Evolutionary conservation across 2,888 invertebrate genomes (phyloP), one percentile per base, ranked within the genome.

Genomic region (Dryobota labecula): DNA sequence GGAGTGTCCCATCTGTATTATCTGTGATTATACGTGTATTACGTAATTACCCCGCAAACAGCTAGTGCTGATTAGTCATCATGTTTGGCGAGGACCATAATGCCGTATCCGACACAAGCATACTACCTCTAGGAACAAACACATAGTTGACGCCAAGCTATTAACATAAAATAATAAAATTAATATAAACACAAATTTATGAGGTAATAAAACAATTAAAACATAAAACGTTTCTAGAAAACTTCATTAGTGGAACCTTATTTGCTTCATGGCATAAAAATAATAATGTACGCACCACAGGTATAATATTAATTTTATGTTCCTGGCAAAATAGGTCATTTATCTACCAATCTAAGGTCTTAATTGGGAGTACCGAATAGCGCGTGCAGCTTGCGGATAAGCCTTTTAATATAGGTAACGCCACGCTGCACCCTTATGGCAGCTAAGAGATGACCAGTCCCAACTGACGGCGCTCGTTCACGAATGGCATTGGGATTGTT

Each of bases 141-240:
- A 53, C 49, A 36, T 24, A 13, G 64, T 58, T 30, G 27, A 57
- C 30, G 15, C 38, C 41, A 20, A 45, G 38, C 33, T 54, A 73
- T 60, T 67, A 54, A 51, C 47, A 51, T 76, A 68, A 47, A 57
- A 43, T 30, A 54, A 73, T 60, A 51, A 73, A 54, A 41, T 13
- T 5, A 30, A 11, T 47, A 58, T 43, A 54, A 63, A 62, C 24
- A 13, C 20, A 60, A 76, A 54, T 62, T 11, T 75, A 61, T 51
- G n/a, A 20, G 13, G 62, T 24, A 63, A 36, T 70, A 69, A 74
- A 76, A 49, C 15, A 33, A 36, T 5, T 15, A 36, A 57, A 57
- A 57, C 49, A 41, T 72, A 49, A 76, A 76, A 51, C 24, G 11
- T 45, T 43, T 45, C 33, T 45, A 58, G 27, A 45, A 60, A 61